Conservation (phyloP, 2,113 vertebrate genomes). For the Otis tarda region DNA sequence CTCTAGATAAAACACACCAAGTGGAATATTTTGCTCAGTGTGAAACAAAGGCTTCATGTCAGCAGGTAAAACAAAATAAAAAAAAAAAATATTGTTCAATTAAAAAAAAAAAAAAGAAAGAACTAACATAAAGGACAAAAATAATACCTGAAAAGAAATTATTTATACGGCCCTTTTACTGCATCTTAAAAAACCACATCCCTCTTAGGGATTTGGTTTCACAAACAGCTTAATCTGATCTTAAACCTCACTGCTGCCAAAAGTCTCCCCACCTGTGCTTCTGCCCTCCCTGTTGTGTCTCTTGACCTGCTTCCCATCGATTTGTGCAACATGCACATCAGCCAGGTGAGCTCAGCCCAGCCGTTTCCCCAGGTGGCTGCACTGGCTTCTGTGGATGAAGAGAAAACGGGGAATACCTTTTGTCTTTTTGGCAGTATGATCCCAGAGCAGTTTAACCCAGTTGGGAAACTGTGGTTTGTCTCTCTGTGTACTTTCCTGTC, state of each 20-base stretch:
- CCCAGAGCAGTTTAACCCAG: background rate
- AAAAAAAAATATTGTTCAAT: background rate
- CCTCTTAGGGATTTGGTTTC: background rate
- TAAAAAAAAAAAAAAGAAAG: background rate
- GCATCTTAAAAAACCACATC: background rate
- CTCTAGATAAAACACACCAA: background rate
- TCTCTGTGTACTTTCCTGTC: background rate
- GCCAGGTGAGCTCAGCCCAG: background rate
- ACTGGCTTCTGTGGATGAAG: rapidly evolving
- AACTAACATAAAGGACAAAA: background rate
- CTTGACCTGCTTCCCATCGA: background rate
- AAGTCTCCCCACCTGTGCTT: background rate
- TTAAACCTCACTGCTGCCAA: background rate
- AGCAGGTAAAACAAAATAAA: background rate
- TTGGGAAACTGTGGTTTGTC: background rate
- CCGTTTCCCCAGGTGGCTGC: background rate
- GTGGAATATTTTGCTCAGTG: background rate
- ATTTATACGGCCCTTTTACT: background rate
- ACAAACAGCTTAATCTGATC: background rate
- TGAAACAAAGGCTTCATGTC: background rate
- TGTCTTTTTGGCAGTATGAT: background rate
- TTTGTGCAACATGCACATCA: background rate
- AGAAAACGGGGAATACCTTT: background rate
- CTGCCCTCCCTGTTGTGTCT: background rate
- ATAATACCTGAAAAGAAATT: background rate